These are phyloP conservation scores for Anser cygnoides DNA, from an alignment of 2,113 vertebrate genomes.

Conservation along the genomic window DNA sequence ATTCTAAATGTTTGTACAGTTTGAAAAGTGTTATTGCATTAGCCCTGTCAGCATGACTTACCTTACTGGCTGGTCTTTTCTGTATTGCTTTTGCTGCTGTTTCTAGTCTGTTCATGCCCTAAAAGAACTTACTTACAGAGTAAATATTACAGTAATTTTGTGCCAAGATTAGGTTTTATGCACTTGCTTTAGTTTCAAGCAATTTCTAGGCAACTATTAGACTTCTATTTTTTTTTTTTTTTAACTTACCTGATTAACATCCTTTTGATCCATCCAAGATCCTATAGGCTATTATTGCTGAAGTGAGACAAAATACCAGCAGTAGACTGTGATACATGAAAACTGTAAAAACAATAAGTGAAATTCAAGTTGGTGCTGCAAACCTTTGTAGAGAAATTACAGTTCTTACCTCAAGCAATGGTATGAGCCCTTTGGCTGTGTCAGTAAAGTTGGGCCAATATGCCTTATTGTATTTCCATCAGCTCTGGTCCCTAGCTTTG, in stretches of 20 bases:
- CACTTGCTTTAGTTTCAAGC: not conserved
- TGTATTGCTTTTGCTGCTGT: not conserved
- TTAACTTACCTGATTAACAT: not conserved
- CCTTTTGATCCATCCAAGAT: not conserved
- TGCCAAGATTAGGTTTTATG: not conserved
- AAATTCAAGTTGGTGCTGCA: not conserved
- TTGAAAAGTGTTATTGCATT: constrained; percentile 24
- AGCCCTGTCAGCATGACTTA: constrained; percentile 2
- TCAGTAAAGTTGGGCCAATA: not conserved
- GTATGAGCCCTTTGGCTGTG: not conserved
- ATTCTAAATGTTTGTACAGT: constrained; percentile 29
- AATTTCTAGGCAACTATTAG: not conserved
- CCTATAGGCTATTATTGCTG: not conserved
- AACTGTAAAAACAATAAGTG: not conserved
- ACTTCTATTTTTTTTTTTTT: not conserved
- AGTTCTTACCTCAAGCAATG: not conserved
- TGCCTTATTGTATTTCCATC: not conserved
- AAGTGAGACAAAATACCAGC: not conserved
- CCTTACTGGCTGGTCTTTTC: not conserved
- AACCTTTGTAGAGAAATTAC: not conserved
- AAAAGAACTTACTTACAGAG: not conserved
- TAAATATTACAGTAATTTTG: constrained; percentile 3
- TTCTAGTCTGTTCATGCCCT: not conserved
- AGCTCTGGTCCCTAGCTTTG: not conserved
- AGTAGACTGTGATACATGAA: not conserved